phyloP scores from a whole-genome alignment of 2,888 invertebrate species.

The Tipula confusa region DNA sequence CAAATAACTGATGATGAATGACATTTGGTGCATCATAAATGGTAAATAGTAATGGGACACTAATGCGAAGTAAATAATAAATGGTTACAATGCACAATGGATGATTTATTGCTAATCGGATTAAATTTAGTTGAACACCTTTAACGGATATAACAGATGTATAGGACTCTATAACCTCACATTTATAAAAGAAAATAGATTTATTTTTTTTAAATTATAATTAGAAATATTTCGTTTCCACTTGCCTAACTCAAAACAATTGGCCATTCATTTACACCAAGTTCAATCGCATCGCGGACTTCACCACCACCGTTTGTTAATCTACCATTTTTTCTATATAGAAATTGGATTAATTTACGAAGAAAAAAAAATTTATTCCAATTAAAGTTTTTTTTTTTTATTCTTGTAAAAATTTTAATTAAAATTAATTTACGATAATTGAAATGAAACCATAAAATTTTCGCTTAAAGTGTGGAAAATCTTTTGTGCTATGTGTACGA shows the following conservation, averaged over 20 bases:
- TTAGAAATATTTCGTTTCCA: not conserved
- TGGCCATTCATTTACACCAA: not conserved
- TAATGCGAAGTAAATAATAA: too few species aligned
- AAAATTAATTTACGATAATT: slow-evolving; percentile 25
- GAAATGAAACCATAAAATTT: slow-evolving; percentile 3
- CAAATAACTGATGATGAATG: too few species aligned
- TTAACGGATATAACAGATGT: too few species aligned
- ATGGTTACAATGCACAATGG: too few species aligned
- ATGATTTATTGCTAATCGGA: too few species aligned
- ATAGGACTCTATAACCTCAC: not conserved
- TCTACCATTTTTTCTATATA: not conserved
- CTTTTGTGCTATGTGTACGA: not conserved
- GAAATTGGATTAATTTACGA: not conserved
- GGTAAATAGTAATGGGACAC: too few species aligned
- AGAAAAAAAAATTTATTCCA: slow-evolving; percentile 5
- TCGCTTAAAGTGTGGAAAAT: slow-evolving; percentile 9
- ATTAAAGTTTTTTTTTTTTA: not conserved
- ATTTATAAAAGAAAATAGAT: too few species aligned
- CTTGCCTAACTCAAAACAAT: not conserved
- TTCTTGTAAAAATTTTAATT: not conserved
- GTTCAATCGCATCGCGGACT: not conserved
- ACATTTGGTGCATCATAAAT: too few species aligned
- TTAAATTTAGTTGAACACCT: too few species aligned
- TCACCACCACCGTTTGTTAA: not conserved
- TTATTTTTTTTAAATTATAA: too few species aligned